Evolutionary conservation across 2,113 vertebrate genomes (phyloP).

Genomic region (Nettapus auritus): DNA sequence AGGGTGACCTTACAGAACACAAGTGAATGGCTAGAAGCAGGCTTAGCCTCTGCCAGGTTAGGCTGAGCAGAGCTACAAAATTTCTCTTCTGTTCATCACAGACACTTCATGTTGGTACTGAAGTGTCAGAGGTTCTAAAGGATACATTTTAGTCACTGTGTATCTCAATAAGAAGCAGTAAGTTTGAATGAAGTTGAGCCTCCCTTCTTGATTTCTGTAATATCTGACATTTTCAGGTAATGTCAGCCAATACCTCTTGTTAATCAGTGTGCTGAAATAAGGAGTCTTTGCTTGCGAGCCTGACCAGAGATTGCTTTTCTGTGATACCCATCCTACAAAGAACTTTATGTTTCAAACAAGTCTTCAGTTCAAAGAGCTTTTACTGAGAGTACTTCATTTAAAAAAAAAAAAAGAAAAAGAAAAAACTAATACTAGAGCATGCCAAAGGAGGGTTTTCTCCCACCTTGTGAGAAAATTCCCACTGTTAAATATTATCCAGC

Average conservation of each 20-base stretch:
- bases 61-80: background rate
- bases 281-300: background rate
- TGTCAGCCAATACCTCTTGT: background rate
- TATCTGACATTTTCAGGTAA: background rate
- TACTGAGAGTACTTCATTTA: background rate
- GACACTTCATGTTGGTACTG: rapidly evolving
- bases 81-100: background rate
- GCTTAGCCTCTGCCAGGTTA: background rate
- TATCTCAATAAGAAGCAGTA: background rate
- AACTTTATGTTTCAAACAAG: background rate
- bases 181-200: background rate
- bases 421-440: background rate
- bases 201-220: background rate
- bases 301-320: background rate
- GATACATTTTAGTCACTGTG: background rate
- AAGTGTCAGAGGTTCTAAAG: background rate
- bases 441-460: background rate
- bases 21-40: background rate
- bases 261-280: background rate
- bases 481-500: background rate
- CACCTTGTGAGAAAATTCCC: background rate
- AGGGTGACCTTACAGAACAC: background rate
- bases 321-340: background rate
- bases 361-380: background rate
- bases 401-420: background rate